Evolutionary conservation across 2,113 vertebrate species (phyloP).

Genomic region (Mellivora capensis): DNA sequence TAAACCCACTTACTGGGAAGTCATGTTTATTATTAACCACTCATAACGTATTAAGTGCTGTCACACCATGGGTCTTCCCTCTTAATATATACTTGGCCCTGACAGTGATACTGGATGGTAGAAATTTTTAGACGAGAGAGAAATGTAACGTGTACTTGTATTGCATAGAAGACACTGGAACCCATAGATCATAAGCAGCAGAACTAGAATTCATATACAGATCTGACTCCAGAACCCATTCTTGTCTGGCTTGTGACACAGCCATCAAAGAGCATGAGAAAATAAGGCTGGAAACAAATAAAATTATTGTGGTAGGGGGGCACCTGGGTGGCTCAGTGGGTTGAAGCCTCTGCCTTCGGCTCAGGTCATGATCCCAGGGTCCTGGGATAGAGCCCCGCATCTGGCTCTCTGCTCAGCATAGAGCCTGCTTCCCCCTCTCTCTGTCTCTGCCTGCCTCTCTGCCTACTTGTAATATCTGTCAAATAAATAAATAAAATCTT

Average conservation of each 20-base stretch:
- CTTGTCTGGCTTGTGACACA: neutral
- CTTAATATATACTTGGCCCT: neutral
- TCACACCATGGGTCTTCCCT: neutral
- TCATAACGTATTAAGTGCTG: neutral
- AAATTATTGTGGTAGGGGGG: neutral
- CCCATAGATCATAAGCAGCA: neutral
- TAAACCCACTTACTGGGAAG: neutral
- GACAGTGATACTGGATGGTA: neutral
- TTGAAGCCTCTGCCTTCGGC: too few relatives aligned
- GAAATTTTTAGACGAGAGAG: neutral
- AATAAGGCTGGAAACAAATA: neutral
- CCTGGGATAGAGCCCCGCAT: too few relatives aligned
- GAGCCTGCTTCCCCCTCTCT: too few relatives aligned
- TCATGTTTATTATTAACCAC: neutral
- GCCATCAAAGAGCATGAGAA: neutral
- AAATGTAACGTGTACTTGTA: neutral
- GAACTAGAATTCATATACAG: neutral
- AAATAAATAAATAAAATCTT: too few relatives aligned
- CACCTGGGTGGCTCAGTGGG: too few relatives aligned
- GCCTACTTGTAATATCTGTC: too few relatives aligned
- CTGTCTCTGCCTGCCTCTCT: too few relatives aligned
- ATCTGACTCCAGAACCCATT: neutral
- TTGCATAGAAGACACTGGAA: neutral
- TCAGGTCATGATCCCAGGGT: too few relatives aligned
- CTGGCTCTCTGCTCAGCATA: too few relatives aligned